A percentile compares a stretch with the other conserved stretches of the same genome.
These are phyloP conservation scores for Oreotrochilus melanogaster DNA, from an alignment of 2,113 vertebrate genomes.

Conservation along the genomic window DNA sequence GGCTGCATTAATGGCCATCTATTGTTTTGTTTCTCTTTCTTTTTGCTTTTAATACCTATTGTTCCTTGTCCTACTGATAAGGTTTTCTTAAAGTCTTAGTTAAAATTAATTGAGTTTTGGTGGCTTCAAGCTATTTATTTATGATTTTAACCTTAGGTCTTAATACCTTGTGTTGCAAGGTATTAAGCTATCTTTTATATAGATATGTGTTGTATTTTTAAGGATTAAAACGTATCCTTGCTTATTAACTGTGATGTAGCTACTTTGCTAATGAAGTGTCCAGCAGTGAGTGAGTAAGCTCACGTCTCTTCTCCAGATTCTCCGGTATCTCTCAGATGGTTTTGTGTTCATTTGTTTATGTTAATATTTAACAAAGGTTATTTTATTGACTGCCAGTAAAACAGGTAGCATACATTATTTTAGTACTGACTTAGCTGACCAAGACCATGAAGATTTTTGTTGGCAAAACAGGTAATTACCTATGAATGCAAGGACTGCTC, in stretches of 20 bases:
- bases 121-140: neutral
- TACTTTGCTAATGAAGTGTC: neutral
- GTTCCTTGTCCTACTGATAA: neutral
- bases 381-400: neutral
- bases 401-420: neutral
- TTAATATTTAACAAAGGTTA: neutral
- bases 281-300: neutral
- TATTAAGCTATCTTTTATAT: neutral
- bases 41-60: neutral
- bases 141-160: constrained; percentile 13
- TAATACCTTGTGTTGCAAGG: neutral
- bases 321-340: neutral
- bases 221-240: neutral
- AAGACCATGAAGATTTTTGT: neutral
- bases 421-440: neutral
- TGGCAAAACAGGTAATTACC: neutral
- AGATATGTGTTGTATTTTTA: neutral
- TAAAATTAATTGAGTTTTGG: neutral
- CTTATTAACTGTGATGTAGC: neutral
- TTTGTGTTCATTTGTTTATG: neutral
- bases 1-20: neutral
- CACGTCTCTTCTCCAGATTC: neutral
- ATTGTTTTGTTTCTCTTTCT: neutral
- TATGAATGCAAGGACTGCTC: neutral
- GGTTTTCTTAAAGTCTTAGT: neutral